Evolutionary conservation across 2,888 invertebrate species (phyloP).

Genomic region (Cylindroiulus punctatus): DNA sequence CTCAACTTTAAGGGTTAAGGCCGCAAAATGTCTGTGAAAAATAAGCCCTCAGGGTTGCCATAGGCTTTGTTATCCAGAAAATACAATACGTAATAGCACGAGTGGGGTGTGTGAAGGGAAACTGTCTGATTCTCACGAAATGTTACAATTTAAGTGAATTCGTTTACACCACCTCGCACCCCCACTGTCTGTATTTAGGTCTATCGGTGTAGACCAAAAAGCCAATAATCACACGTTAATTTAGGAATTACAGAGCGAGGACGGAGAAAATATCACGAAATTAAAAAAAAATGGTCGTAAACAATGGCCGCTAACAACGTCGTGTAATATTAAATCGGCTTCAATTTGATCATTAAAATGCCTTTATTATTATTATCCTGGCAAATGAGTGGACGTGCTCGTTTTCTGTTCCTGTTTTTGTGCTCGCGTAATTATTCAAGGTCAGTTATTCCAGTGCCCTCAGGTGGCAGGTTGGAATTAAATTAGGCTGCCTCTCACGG

Average conservation of each 20-base stretch:
- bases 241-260: conserved; percentile 4
- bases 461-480: conserved; percentile 18
- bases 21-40: not conserved
- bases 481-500: conserved; percentile 10
- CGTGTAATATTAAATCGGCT: conserved; percentile 18
- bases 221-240: conserved; percentile 13
- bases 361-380: conserved; percentile 7
- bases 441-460: conserved; percentile 8
- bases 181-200: not conserved
- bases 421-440: conserved; percentile 10
- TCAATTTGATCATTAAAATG: conserved; percentile 18
- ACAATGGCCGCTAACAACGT: conserved; percentile 10
- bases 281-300: not conserved
- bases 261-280: not conserved
- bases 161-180: not conserved
- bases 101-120: not conserved
- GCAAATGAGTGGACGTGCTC: conserved; percentile 5
- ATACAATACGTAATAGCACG: not conserved
- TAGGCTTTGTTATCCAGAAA: not conserved
- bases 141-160: not conserved
- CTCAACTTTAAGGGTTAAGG: not conserved
- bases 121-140: not conserved
- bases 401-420: conserved; percentile 18
- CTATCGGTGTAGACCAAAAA: not conserved
- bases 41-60: not conserved